These are phyloP conservation scores for Archips xylosteana DNA, from an alignment of 2,888 invertebrate genomes.

Conservation along the genomic window DNA sequence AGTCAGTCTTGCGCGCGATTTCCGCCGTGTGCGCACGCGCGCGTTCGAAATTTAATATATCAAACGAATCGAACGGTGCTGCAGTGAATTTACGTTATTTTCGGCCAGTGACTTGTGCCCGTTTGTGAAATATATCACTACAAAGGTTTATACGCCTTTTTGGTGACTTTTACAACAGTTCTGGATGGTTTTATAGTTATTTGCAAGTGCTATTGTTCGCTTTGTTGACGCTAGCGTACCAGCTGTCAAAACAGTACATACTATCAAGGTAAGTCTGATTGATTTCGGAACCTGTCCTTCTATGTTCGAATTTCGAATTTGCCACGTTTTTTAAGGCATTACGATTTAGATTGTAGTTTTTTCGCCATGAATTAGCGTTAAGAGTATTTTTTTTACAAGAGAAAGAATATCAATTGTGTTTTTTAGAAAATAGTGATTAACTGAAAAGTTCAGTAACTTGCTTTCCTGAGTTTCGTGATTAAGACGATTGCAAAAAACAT, in stretches of 20 bases:
- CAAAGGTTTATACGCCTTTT: slow-evolving; percentile 25
- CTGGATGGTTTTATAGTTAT: slow-evolving; percentile 24
- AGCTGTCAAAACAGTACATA: slow-evolving; percentile 77
- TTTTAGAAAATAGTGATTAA: too few species aligned
- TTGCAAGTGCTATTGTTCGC: slow-evolving; percentile 63
- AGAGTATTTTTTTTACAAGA: background rate
- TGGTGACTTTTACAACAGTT: background rate
- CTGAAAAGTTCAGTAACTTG: too few species aligned
- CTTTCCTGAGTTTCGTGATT: background rate
- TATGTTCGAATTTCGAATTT: slow-evolving; percentile 5
- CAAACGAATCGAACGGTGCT: slow-evolving; percentile 38
- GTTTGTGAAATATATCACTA: slow-evolving; percentile 49
- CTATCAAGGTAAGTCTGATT: slow-evolving; percentile 72
- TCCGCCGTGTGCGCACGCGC: slow-evolving; percentile 69
- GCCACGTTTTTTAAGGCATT: background rate
- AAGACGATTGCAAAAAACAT: background rate
- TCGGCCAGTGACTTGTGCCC: slow-evolving; percentile 53
- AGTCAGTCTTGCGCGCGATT: slow-evolving; percentile 75
- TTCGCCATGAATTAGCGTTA: background rate
- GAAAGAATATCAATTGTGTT: background rate
- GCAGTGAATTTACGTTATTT: slow-evolving; percentile 37
- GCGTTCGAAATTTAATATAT: slow-evolving; percentile 48
- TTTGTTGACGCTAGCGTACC: slow-evolving; percentile 64
- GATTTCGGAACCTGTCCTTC: slow-evolving; percentile 53
- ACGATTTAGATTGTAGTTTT: background rate